Conservation (phyloP, 2,888 invertebrate genomes). For the Nycteola revayana region DNA sequence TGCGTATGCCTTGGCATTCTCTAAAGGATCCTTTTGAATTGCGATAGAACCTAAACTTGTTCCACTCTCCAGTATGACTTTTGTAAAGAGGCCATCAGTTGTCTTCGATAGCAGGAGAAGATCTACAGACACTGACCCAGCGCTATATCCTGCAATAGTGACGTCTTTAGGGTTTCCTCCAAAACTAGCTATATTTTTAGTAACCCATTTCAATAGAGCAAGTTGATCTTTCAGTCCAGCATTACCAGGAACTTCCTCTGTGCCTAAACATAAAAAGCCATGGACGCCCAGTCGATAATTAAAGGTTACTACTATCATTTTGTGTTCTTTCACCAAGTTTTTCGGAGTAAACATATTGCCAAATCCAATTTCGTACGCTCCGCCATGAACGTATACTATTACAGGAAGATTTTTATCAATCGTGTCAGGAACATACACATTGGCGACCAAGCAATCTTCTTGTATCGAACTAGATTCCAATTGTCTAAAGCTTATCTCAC, state of each 20-base stretch:
- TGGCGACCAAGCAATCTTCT: slow-evolving; percentile 42
- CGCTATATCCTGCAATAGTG: slow-evolving; percentile 39
- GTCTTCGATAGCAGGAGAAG: slow-evolving; percentile 34
- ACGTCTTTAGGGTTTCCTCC: slow-evolving; percentile 47
- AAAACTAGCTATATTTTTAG: slow-evolving; percentile 40
- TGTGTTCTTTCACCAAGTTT: slow-evolving; percentile 31
- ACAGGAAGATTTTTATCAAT: slow-evolving; percentile 38
- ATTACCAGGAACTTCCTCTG: slow-evolving; percentile 42
- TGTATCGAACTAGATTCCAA: slow-evolving; percentile 4
- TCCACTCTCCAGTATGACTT: slow-evolving; percentile 19
- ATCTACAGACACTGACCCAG: slow-evolving; percentile 34
- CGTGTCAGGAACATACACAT: slow-evolving; percentile 37
- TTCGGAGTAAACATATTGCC: slow-evolving; percentile 29
- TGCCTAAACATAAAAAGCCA: slow-evolving; percentile 42
- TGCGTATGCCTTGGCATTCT: slow-evolving; percentile 33
- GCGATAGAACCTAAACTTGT: slow-evolving; percentile 23
- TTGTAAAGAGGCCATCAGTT: slow-evolving; percentile 16
- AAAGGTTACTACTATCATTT: slow-evolving; percentile 38
- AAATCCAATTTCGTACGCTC: slow-evolving; percentile 46
- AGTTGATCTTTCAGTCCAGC: slow-evolving; percentile 50
- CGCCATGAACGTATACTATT: slow-evolving; percentile 55
- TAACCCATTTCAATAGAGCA: slow-evolving; percentile 40
- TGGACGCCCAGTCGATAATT: slow-evolving; percentile 39
- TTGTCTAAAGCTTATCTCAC: too few species aligned
- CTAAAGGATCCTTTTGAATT: slow-evolving; percentile 33